Base-by-base conservation (phyloP, 2,888 invertebrate species). In the Eucera pruinosa region DNA sequence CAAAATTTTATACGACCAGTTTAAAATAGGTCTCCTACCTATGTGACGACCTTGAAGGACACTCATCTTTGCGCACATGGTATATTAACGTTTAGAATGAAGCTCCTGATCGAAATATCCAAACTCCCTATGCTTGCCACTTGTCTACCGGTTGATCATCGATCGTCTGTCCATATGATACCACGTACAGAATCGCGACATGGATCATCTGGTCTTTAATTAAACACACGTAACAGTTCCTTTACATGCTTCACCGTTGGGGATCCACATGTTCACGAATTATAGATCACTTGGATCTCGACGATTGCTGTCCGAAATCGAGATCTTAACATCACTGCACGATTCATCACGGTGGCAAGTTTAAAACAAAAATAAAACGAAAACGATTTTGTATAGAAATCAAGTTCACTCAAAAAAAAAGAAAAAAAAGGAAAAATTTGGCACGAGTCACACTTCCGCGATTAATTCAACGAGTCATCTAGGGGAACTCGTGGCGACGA, bases 11-110 rank as follows among this genome's bases (percentile, higher is more conserved):
- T 45, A 18, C 20, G 39, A 18, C 7, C n/a, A 15, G 30, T 27
- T 58, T 20, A 55, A 52, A 66, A 47, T 36, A 55, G 30, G 23
- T 33, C 13, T 67, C 85, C 89, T 92, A 92, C 92, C 92, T 90
- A 92, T 86, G 80, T 90, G 92, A 82, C 92, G 89, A 83, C 92
- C 91, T 87, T 91, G 92, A 58, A 92, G 91, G 66, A 92, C 90
- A 87, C 92, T 92, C 91, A 92, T 92, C 86, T 92, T 92, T 84
- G 92, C 89, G 87, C 92, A 92, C 92, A 92, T 91, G 78, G 86
- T 90, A 86, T 72, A 79, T 64, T 66, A 67, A 68, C 36, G 64
- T 23, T 55, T n/a, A 57, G 41, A 50, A 33, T n/a, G 36, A 57
- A 54, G 11, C 52, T 27, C 20, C 27, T 48, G 23, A 73, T 45